Evolutionary conservation across 92 coral and sea anemone species (phyloP), one percentile per base, ranked within the genome.

Genomic region (Chrysogorgia sp.): DNA sequence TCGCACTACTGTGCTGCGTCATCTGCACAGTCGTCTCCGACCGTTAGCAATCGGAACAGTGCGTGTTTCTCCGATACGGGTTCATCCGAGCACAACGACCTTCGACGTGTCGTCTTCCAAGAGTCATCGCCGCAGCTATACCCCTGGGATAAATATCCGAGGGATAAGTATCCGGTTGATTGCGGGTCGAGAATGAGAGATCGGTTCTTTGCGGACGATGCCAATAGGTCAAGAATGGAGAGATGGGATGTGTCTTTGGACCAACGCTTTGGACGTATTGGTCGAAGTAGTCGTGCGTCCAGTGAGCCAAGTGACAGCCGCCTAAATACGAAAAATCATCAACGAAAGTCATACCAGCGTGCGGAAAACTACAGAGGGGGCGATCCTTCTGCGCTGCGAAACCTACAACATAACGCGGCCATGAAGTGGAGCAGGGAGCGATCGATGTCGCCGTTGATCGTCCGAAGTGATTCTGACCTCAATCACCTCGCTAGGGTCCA

Each of bases 41-140:
- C 78, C 37, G 78, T 71, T 12, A 71, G 78, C 34, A 50, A 71
- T 53, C 78, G 78, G 21, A 71, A 71, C 52, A 71, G 78, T 29
- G 63, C 78, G 49, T 71, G 78, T 26, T 71, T 50, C 48, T 71
- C 78, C 78, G 78, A 71, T 47, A 52, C 57, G 1, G 30, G 75
- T 17, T 40, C 63, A 20, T 66, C 74, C n/a, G 75, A 68, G 20
- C 17, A 21, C 29, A 32, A 26, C 23, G 78, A 71, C n/a, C 35
- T 53, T 22, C 62, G 78, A n/a, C 34, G 78, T n/a, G 63, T 71
- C 53, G 48, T 53, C 41, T 71, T 71, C 21, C 78, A 71, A 52
- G 34, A 35, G 50, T 48, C 78, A 0, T 48, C 56, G 4, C 31
- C 56, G 34, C 43, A 71, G 7, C 25, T 49, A 14, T 21, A 4